Base-by-base conservation (phyloP, 2,113 vertebrate species). In the Sterrhoptilus dennistouni region DNA sequence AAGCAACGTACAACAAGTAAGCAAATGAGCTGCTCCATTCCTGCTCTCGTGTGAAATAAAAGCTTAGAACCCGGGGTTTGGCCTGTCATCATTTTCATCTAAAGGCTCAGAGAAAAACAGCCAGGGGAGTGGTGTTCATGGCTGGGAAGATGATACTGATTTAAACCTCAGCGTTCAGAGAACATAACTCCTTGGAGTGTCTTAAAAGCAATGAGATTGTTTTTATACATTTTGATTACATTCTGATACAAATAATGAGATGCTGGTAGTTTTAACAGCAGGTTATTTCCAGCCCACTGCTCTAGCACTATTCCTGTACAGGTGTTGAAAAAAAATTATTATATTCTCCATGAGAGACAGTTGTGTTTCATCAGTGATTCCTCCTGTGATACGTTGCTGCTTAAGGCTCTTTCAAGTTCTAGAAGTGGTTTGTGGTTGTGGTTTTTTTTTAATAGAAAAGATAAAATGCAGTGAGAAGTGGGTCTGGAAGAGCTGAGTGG, bases 1-100 rank as follows among this genome's bases (percentile, higher is more conserved):
- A 99, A 97, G 99, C 99, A 8, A 99, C 99, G 0, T 99, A 99
- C 93, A 99, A 99, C 98, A 99, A 99, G 99, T 99, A 97, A 98
- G 99, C 47, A 60, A 35, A 79, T 6, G 8, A 22, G 40, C 29
- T 9, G 31, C 38, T 40, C 11, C 6, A 0, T 42, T 40, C 63
- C 69, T 60, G 25, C n/a, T 76, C 11, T 56, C 10, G 2, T 42
- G 57, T 20, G 36, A 33, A 74, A 25, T 8, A 29, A 83, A 83
- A 66, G 31, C 40, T 33, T 20, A 3, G 14, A 64, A 53, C 17
- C 23, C 0, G 0, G 17, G n/a, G 8, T 69, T 69, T 70, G 42
- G 33, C 38, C 31, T 47, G 56, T 28, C 45, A 31, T 36, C 1
- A 0, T 59, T 61, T 52, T 38, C 36, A 77, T 68, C 40, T 50